Percentiles rank a stretch among this genome's conserved stretches.
phyloP scores from a whole-genome alignment of 1,140 invertebrate genomes.

The Pseudomyrmex concolor region DNA sequence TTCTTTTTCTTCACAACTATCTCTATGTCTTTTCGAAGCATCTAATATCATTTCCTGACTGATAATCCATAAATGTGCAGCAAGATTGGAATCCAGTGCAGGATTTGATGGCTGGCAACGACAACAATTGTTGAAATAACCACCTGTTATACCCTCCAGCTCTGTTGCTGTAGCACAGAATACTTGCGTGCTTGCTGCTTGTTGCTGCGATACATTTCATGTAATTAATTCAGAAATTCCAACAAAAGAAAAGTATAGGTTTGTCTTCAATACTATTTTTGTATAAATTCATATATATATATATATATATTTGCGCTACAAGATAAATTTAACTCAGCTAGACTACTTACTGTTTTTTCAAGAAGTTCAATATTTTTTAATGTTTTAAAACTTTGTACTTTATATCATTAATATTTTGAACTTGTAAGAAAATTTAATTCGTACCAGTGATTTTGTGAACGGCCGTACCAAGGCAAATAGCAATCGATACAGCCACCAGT shows the following conservation, averaged over 20 bases:
- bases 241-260: slow-evolving; percentile 12
- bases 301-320: too few species aligned
- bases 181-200: slow-evolving; percentile 95
- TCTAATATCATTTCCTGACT: slow-evolving; percentile 87
- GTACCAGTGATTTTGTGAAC: slow-evolving; percentile 97
- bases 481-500: slow-evolving; percentile 93
- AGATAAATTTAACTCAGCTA: too few species aligned
- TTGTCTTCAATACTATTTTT: neutral
- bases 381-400: neutral
- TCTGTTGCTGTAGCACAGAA: slow-evolving; percentile 95
- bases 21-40: slow-evolving; percentile 71
- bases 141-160: slow-evolving; percentile 91
- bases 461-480: slow-evolving; percentile 92
- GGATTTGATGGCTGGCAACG: slow-evolving; percentile 89
- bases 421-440: slow-evolving; percentile 67
- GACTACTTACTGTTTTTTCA: too few species aligned
- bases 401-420: neutral
- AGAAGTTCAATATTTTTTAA: neutral
- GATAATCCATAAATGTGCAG: slow-evolving; percentile 87
- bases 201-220: slow-evolving; percentile 89
- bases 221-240: neutral
- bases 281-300: neutral
- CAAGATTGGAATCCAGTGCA: slow-evolving; percentile 87
- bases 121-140: slow-evolving; percentile 98
- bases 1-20: neutral